Percentiles rank a stretch among this genome's conserved stretches.
These are phyloP conservation scores for Aricia artaxerxes DNA, from an alignment of 2,888 invertebrate species.

Conservation along the genomic window DNA sequence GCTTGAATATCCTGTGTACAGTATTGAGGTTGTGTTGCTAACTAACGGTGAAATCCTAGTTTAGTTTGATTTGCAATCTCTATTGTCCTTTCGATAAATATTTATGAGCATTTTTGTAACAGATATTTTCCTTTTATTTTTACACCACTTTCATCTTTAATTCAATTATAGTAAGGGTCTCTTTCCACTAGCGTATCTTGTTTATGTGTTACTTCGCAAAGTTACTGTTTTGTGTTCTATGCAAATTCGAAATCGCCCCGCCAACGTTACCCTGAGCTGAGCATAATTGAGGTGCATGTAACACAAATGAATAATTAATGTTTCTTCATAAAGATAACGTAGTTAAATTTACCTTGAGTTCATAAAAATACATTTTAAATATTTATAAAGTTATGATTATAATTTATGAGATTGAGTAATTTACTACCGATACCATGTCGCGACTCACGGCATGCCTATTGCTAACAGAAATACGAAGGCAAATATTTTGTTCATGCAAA, in stretches of 20 bases:
- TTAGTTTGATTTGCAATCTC: not conserved
- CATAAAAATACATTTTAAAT: not conserved
- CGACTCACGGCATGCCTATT: not conserved
- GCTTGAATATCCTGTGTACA: conserved; percentile 16
- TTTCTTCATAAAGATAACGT: conserved; percentile 18
- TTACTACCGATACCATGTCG: not conserved
- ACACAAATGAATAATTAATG: conserved; percentile 16
- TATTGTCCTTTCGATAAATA: conserved; percentile 9
- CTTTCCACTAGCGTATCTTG: not conserved
- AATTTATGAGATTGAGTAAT: conserved; percentile 19
- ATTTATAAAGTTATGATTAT: not conserved
- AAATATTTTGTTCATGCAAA: not conserved
- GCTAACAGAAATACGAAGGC: not conserved
- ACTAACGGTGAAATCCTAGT: conserved; percentile 2
- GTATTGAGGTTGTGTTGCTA: conserved; percentile 2
- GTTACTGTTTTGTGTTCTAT: not conserved
- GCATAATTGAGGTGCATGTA: conserved; percentile 23
- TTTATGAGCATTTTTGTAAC: conserved; percentile 5
- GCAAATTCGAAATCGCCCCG: conserved; percentile 6
- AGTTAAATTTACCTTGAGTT: conserved; percentile 20
- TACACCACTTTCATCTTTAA: not conserved
- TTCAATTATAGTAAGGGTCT: too few relatives aligned
- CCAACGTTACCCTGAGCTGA: conserved; percentile 14
- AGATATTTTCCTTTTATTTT: not conserved
- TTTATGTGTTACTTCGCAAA: not conserved